A percentile compares a stretch with the other conserved stretches of the same genome.
These are phyloP conservation scores for Choloepus didactylus DNA, from an alignment of 2,797 vertebrate genomes.

Conservation along the genomic window DNA sequence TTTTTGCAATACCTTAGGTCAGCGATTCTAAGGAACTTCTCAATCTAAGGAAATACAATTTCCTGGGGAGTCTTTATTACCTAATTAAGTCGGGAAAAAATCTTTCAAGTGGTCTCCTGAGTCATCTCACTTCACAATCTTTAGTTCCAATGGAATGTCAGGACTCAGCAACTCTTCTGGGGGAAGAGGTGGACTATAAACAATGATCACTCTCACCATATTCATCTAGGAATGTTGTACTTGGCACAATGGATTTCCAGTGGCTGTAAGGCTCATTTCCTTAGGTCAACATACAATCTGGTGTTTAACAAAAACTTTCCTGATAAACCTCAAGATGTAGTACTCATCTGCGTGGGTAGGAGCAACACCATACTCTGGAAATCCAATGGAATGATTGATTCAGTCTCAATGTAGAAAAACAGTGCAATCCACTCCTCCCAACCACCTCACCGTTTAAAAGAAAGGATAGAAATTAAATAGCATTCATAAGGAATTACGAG, in stretches of 20 bases:
- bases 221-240: slow-evolving; percentile 87
- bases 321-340: slow-evolving; percentile 46
- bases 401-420: not conserved
- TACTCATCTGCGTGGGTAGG: not conserved
- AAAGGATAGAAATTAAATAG: slow-evolving; percentile 1
- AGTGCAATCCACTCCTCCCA: not conserved
- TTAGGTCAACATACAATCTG: slow-evolving; percentile 84
- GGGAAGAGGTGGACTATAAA: slow-evolving; percentile 82
- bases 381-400: not conserved
- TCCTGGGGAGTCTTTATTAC: slow-evolving; percentile 76
- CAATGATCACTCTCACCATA: slow-evolving; percentile 84
- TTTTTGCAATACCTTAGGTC: slow-evolving; percentile 63
- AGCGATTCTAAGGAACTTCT: slow-evolving; percentile 43
- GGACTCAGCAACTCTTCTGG: slow-evolving; percentile 73
- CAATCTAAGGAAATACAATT: slow-evolving; percentile 57
- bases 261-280: slow-evolving; percentile 85
- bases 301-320: slow-evolving; percentile 74
- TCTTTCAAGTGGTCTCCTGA: slow-evolving; percentile 64
- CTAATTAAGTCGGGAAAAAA: slow-evolving; percentile 68
- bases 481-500: not conserved
- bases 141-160: slow-evolving; percentile 62
- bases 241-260: slow-evolving; percentile 87
- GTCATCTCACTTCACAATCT: slow-evolving; percentile 62
- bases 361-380: slow-evolving; percentile 7
- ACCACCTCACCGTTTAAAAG: not conserved